Base-by-base conservation (phyloP, 2,113 vertebrate species). In the Megatriorchis doriae region DNA sequence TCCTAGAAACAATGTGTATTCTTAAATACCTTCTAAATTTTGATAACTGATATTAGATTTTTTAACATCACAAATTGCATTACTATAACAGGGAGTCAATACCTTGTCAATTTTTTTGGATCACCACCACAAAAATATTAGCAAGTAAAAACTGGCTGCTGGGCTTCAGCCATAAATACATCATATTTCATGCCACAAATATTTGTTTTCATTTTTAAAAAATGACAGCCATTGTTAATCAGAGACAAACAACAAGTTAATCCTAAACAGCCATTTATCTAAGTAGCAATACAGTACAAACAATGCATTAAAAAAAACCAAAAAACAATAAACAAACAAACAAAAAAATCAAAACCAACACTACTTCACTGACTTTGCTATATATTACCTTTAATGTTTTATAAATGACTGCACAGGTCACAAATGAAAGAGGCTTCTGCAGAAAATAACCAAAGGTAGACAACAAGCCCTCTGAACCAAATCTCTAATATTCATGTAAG, bases 251-350 rank as follows among this genome's bases (percentile, higher is more conserved):
- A 93, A 73, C 12, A 63, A 79, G 36, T 40, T 79, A 75, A 72
- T 91, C 31, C 43, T 63, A 42, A 94, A 32, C 19, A 81, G 10
- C 4, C 34, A 59, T 68, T 87, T 72, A 43, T 48, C 16, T 27
- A 45, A 68, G 16, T 18, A 73, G 19, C 10, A 82, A 67, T 58
- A 72, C 58, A 11, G 15, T 32, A 66, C 11, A 65, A 90, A 88
- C 7, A 89, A 48, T 3, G 1, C 5, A 68, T 56, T 75, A 0
- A 32, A 55, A 67, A 22, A 3, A 1, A 4, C 16, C 22, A 10
- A 10, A 43, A 85, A 53, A 40, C 40, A 40, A 40, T 40, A 40
- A 42, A 42, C 40, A 42, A 42, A 42, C 40, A 11, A 43, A 85
- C 40, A 50, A 12, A 10, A 43, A 85, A 55, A 14, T 1, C 1